Conservation (phyloP, 2,888 invertebrate genomes). For the Drosophila pseudotakahashii region DNA sequence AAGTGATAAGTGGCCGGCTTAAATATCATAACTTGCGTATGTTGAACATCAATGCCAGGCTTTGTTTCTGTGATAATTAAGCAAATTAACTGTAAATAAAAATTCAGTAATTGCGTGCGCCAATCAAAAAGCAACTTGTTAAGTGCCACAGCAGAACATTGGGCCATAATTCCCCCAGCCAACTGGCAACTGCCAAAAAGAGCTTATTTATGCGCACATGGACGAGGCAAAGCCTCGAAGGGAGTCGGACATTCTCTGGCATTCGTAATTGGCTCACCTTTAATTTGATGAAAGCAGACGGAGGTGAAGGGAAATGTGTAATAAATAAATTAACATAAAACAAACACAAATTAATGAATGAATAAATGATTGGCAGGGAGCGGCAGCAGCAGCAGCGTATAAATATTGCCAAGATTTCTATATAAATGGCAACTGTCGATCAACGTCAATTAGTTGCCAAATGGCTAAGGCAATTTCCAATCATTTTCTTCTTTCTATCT, state of each 20-base stretch:
- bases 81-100: constrained; percentile 69
- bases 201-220: constrained; percentile 67
- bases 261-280: constrained; percentile 71
- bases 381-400: constrained; percentile 34
- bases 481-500: constrained; percentile 7
- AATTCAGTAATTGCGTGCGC: constrained; percentile 58
- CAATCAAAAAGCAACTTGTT: constrained; percentile 76
- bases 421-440: constrained; percentile 76
- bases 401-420: constrained; percentile 61
- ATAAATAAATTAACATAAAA: constrained; percentile 80
- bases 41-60: constrained; percentile 12
- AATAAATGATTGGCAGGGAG: constrained; percentile 70
- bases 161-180: constrained; percentile 47
- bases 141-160: constrained; percentile 58
- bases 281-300: constrained; percentile 39
- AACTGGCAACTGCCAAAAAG: neutral
- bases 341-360: constrained; percentile 79
- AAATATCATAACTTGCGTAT: constrained; percentile 54
- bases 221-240: neutral
- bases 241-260: constrained; percentile 9
- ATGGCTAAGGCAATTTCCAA: constrained; percentile 49
- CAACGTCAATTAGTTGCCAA: constrained; percentile 71
- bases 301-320: constrained; percentile 44
- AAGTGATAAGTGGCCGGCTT: constrained; percentile 65
- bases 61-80: constrained; percentile 54